These are phyloP conservation scores for Nematopogon swammerdamellus DNA, from an alignment of 2,888 invertebrate species.

Conservation along the genomic window DNA sequence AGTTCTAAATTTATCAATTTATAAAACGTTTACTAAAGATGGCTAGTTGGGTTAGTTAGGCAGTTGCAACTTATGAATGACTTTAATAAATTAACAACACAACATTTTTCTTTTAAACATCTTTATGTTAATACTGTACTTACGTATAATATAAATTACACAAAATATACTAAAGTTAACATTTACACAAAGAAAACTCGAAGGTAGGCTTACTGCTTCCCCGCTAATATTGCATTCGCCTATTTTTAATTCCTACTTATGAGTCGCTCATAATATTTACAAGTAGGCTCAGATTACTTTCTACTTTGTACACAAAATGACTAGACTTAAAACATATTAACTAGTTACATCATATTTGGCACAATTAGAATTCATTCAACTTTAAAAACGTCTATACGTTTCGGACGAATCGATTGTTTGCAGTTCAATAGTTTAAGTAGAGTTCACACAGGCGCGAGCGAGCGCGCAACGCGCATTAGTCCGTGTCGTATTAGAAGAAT, in stretches of 20 bases:
- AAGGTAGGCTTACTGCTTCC: not conserved
- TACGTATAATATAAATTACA: not conserved
- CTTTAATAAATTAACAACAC: not conserved
- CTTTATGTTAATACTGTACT: not conserved
- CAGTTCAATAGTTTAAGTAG: too few species aligned
- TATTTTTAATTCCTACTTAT: not conserved
- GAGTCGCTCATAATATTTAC: conserved; percentile 1
- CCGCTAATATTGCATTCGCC: not conserved
- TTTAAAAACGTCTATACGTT: not conserved
- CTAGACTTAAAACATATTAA: conserved; percentile 21
- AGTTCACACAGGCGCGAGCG: too few species aligned
- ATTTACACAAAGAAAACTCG: not conserved
- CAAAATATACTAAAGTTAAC: not conserved
- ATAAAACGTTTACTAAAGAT: too few species aligned
- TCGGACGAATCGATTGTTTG: not conserved
- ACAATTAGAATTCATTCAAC: not conserved
- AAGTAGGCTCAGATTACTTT: conserved; percentile 1
- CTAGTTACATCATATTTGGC: not conserved
- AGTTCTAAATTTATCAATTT: too few species aligned
- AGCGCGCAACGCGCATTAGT: not conserved
- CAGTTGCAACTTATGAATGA: too few species aligned
- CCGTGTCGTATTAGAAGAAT: not conserved
- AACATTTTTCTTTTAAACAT: not conserved
- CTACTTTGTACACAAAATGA: conserved; percentile 49
- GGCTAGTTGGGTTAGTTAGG: too few species aligned